Conservation (phyloP, 2,888 invertebrate species). For the Agrochola macilenta region DNA sequence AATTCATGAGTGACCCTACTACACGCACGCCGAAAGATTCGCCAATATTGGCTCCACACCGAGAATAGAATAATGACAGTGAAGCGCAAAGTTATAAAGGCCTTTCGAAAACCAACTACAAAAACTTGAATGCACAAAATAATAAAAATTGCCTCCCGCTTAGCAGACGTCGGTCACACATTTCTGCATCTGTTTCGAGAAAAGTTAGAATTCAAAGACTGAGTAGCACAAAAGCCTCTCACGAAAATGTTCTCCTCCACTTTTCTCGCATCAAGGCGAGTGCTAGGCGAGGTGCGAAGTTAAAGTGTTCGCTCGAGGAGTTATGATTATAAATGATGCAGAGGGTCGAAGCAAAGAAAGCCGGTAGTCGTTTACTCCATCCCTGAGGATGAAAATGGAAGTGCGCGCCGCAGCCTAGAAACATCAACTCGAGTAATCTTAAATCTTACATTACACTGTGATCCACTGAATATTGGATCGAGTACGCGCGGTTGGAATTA, state of each 20-base stretch:
- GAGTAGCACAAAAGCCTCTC: slow-evolving; percentile 72
- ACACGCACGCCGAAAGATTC: slow-evolving; percentile 60
- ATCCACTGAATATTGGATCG: slow-evolving; percentile 76
- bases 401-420: slow-evolving; percentile 62
- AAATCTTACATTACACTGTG: slow-evolving; percentile 73
- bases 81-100: slow-evolving; percentile 58
- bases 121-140: slow-evolving; percentile 25
- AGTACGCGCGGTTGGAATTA: slow-evolving; percentile 68
- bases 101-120: slow-evolving; percentile 31
- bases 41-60: slow-evolving; percentile 69
- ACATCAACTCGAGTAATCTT: slow-evolving; percentile 72
- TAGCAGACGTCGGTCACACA: slow-evolving; percentile 33
- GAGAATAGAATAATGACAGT: slow-evolving; percentile 68
- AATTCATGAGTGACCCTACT: slow-evolving; percentile 70
- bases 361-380: slow-evolving; percentile 69
- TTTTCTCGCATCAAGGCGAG: slow-evolving; percentile 76
- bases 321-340: slow-evolving; percentile 86
- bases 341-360: slow-evolving; percentile 75
- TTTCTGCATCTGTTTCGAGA: slow-evolving; percentile 56
- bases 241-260: slow-evolving; percentile 73
- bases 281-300: slow-evolving; percentile 79
- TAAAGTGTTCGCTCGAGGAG: slow-evolving; percentile 79
- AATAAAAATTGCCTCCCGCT: slow-evolving; percentile 15
- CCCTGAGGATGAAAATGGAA: slow-evolving; percentile 74
- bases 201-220: slow-evolving; percentile 75